These are phyloP conservation scores for Ceratosolen fusciceps DNA, from an alignment of 1,140 invertebrate species.

Conservation along the genomic window DNA sequence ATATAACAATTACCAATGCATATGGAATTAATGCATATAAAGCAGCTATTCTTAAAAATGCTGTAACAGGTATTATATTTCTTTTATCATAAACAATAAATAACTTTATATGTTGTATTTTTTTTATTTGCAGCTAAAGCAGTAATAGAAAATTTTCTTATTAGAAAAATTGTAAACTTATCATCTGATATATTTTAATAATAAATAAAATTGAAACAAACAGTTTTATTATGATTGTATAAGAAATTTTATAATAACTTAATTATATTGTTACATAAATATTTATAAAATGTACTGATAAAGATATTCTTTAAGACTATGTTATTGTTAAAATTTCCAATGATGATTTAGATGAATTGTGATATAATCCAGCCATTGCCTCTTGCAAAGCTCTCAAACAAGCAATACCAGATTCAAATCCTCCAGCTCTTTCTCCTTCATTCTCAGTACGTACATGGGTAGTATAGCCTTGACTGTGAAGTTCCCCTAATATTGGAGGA, in stretches of 20 bases:
- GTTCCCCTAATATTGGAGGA: slow-evolving; percentile 77
- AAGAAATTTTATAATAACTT: not conserved
- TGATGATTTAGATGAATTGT: slow-evolving; percentile 64
- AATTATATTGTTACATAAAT: not conserved
- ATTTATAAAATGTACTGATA: not conserved
- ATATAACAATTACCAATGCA: slow-evolving; percentile 84
- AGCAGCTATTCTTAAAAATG: slow-evolving; percentile 80
- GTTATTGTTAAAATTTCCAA: slow-evolving; percentile 9
- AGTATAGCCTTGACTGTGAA: slow-evolving; percentile 81
- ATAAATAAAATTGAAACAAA: slow-evolving; percentile 30
- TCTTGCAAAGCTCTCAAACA: slow-evolving; percentile 92
- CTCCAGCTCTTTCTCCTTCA: slow-evolving; percentile 86
- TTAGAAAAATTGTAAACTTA: slow-evolving; percentile 61
- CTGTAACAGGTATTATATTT: slow-evolving; percentile 67
- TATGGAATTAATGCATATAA: slow-evolving; percentile 86
- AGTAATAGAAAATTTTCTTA: slow-evolving; percentile 69
- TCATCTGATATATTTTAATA: slow-evolving; percentile 52
- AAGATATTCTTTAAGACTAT: slow-evolving; percentile 10
- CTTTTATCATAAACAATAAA: not conserved
- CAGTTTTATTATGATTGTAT: slow-evolving; percentile 29
- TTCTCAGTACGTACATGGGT: slow-evolving; percentile 81
- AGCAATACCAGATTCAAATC: slow-evolving; percentile 85
- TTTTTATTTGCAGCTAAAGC: slow-evolving; percentile 66
- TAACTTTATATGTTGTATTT: not conserved
- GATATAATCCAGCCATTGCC: slow-evolving; percentile 87